Evolutionary conservation across 2,113 vertebrate species (phyloP).

Genomic region (Empidonax alnorum): DNA sequence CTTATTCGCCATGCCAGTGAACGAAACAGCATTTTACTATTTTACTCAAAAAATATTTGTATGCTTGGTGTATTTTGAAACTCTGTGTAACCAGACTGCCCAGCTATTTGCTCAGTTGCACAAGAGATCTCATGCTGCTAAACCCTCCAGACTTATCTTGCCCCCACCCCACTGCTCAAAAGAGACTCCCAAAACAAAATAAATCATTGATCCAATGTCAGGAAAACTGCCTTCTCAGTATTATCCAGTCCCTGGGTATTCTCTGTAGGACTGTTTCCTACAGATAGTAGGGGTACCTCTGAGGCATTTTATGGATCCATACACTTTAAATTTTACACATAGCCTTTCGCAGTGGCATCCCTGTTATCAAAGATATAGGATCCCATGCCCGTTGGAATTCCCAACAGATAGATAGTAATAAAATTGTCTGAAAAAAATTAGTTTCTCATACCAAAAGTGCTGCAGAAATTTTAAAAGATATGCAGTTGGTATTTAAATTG

Average conservation of each 20-base stretch:
- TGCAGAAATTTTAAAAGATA: not conserved
- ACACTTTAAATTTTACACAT: not conserved
- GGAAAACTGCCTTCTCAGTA: not conserved
- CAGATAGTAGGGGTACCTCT: not conserved
- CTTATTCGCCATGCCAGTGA: not conserved
- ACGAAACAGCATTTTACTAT: not conserved
- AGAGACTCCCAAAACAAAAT: conserved; percentile 44
- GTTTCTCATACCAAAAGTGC: not conserved
- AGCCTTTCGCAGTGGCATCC: not conserved
- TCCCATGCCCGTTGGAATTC: not conserved
- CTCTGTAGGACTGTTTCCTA: not conserved
- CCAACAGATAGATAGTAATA: not conserved
- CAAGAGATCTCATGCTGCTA: conserved; percentile 44
- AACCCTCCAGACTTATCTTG: conserved; percentile 24
- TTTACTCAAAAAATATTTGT: not conserved
- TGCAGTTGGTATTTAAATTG: not conserved
- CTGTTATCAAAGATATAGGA: not conserved
- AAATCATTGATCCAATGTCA: conserved; percentile 34
- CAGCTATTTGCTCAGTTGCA: conserved; percentile 53
- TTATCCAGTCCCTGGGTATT: not conserved
- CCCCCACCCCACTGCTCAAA: not conserved
- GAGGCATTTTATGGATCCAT: not conserved
- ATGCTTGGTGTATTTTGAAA: conserved; percentile 30
- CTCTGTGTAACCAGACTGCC: not conserved
- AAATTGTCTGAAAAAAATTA: not conserved